phyloP scores from a whole-genome alignment of 1,140 invertebrate genomes.

The Bombus confusus region DNA sequence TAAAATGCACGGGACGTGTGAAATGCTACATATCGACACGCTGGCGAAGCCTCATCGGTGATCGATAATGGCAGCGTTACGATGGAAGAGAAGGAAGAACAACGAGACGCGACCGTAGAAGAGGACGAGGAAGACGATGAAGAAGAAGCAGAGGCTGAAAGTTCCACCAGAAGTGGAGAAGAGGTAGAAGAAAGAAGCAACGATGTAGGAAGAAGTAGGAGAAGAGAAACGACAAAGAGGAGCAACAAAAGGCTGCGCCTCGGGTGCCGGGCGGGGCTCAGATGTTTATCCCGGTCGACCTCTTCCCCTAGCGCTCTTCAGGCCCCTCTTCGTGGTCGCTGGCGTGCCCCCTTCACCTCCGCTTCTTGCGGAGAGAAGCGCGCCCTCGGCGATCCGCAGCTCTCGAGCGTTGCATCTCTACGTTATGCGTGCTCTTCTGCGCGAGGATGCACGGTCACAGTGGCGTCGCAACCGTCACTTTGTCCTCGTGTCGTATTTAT shows the following conservation, averaged over 20 bases:
- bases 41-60: slow-evolving; percentile 44
- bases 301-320: slow-evolving; percentile 71
- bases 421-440: slow-evolving; percentile 78
- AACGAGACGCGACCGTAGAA: not conserved
- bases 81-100: slow-evolving; percentile 41
- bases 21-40: slow-evolving; percentile 62
- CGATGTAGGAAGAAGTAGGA: slow-evolving; percentile 60
- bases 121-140: slow-evolving; percentile 7
- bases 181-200: slow-evolving; percentile 40
- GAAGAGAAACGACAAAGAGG: slow-evolving; percentile 68
- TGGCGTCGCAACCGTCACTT: slow-evolving; percentile 73
- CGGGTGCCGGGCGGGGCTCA: slow-evolving; percentile 82
- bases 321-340: slow-evolving; percentile 65
- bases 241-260: slow-evolving; percentile 78
- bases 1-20: slow-evolving; percentile 62
- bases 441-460: slow-evolving; percentile 72
- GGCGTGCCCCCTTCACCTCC: slow-evolving; percentile 69
- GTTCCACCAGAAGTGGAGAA: slow-evolving; percentile 29
- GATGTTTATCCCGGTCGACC: slow-evolving; percentile 82
- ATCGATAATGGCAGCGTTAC: slow-evolving; percentile 63
- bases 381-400: slow-evolving; percentile 78
- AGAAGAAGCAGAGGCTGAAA: slow-evolving; percentile 59
- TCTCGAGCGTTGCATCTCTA: slow-evolving; percentile 72
- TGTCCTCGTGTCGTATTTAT: not conserved
- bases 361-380: slow-evolving; percentile 72